A percentile compares a stretch with the other conserved stretches of the same genome.
phyloP scores from a whole-genome alignment of 1,140 invertebrate species.

The Drosophila setifemur region DNA sequence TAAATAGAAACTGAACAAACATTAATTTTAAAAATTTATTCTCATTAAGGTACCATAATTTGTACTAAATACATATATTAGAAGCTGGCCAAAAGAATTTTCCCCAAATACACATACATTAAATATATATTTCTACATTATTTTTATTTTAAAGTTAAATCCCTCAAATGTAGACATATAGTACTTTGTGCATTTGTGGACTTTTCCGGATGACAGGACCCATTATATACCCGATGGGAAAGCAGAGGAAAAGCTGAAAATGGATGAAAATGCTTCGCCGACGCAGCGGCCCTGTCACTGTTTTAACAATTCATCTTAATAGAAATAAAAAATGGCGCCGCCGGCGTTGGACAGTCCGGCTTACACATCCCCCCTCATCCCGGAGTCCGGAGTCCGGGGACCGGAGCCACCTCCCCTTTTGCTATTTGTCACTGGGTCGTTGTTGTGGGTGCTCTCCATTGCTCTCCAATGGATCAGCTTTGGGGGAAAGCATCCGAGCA shows the following conservation, averaged over 20 bases:
- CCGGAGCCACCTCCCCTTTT: too few relatives aligned
- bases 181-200: conserved; percentile 1
- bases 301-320: conserved; percentile 79
- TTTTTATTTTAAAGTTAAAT: too few relatives aligned
- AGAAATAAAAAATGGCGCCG: conserved; percentile 75
- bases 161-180: not conserved
- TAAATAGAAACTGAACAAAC: too few relatives aligned
- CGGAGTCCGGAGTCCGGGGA: too few relatives aligned
- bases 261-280: conserved; percentile 37
- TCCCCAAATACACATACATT: too few relatives aligned
- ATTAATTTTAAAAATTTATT: too few relatives aligned
- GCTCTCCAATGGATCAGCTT: conserved; percentile 34
- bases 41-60: too few relatives aligned
- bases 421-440: conserved; percentile 70
- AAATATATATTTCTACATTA: too few relatives aligned
- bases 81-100: too few relatives aligned
- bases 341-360: conserved; percentile 65
- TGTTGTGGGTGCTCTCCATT: conserved; percentile 52
- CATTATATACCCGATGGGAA: conserved; percentile 21
- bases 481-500: conserved; percentile 35
- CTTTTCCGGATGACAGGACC: conserved; percentile 24
- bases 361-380: conserved; percentile 2
- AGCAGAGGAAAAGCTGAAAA: conserved; percentile 25
- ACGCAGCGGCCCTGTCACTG: conserved; percentile 61
- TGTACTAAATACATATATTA: too few relatives aligned